Evolutionary conservation across 2,113 vertebrate species (phyloP).

Genomic region (Arvicanthis niloticus): DNA sequence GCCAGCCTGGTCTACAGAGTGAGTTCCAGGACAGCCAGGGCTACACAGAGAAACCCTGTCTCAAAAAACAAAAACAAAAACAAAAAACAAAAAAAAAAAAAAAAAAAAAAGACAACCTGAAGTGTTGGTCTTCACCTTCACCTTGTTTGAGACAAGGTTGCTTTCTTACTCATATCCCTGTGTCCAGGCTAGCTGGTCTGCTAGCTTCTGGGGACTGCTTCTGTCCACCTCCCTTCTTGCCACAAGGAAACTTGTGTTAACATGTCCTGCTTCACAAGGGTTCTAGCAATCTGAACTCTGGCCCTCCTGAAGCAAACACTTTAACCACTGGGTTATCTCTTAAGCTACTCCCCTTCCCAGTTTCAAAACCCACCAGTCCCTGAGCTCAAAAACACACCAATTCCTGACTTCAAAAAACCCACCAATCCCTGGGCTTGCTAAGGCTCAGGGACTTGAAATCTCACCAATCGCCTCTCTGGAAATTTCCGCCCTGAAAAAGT

Average conservation of each 20-base stretch:
- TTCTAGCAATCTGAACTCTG: not conserved
- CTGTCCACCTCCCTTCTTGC: not conserved
- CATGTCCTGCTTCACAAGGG: not conserved
- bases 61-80: too few relatives aligned
- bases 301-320: not conserved
- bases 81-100: too few relatives aligned
- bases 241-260: not conserved
- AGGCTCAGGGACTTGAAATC: not conserved
- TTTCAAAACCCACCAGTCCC: not conserved
- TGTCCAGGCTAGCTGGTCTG: not conserved
- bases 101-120: not conserved
- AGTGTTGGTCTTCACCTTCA: not conserved
- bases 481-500: not conserved
- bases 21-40: too few relatives aligned
- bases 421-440: not conserved
- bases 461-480: not conserved
- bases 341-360: not conserved
- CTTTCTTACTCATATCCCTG: not conserved
- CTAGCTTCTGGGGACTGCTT: not conserved
- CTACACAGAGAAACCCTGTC: too few relatives aligned
- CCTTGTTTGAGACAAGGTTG: not conserved
- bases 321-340: not conserved
- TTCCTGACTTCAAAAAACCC: not conserved
- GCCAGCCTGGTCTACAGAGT: too few relatives aligned
- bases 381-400: not conserved